Percentiles rank a stretch among this genome's conserved stretches.
phyloP scores from a whole-genome alignment of 2,888 invertebrate genomes.

The Hirudinaria manillensis region DNA sequence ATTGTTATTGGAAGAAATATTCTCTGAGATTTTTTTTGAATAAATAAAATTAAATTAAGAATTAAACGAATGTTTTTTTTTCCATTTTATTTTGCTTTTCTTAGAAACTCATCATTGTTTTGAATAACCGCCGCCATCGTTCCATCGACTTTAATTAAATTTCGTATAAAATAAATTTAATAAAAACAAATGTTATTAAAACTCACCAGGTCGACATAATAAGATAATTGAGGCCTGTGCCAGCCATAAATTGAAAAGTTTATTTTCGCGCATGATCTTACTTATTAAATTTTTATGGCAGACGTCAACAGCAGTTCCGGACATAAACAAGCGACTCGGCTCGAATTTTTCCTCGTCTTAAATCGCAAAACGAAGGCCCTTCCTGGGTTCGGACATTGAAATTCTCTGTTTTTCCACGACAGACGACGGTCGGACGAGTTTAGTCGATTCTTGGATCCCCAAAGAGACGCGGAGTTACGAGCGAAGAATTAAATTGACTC shows the following conservation, averaged over 20 bases:
- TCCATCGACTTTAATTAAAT: neutral
- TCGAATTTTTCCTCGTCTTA: too few relatives aligned
- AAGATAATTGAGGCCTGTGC: neutral
- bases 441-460: too few relatives aligned
- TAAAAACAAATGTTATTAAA: neutral
- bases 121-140: too few relatives aligned
- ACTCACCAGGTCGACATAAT: neutral
- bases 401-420: too few relatives aligned
- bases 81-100: neutral
- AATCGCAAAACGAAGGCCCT: too few relatives aligned
- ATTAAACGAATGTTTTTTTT: neutral
- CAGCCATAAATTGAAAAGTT: conserved; percentile 8
- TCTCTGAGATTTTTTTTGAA: neutral
- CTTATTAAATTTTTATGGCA: conserved; percentile 18
- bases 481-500: too few relatives aligned
- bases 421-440: too few relatives aligned
- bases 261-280: conserved; percentile 10
- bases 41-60: neutral
- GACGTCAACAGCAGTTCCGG: conserved; percentile 6
- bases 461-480: neutral
- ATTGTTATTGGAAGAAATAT: conserved; percentile 6
- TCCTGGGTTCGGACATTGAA: too few relatives aligned
- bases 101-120: neutral
- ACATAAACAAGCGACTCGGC: neutral
- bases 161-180: neutral